phyloP scores from a whole-genome alignment of 1,140 invertebrate species.

The Potamilus streckersoni region DNA sequence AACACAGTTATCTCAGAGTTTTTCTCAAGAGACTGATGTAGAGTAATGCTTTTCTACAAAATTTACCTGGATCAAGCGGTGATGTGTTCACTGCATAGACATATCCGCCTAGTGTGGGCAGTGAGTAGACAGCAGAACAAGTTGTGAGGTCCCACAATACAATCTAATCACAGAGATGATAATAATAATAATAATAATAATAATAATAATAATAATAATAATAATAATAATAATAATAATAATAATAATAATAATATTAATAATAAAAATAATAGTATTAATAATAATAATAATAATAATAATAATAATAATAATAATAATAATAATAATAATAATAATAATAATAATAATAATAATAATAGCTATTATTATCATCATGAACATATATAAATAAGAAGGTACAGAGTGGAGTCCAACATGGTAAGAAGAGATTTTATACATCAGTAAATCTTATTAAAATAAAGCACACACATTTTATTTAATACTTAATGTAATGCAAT shows the following conservation, averaged over 20 bases:
- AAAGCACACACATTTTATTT: background rate
- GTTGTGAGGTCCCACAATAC: slow-evolving; percentile 72
- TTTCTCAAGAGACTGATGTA: background rate
- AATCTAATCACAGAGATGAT: slow-evolving; percentile 60
- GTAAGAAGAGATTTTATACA: background rate
- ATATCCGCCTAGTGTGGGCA: slow-evolving; percentile 77
- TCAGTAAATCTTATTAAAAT: background rate
- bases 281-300: background rate
- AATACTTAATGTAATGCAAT: background rate
- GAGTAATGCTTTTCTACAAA: background rate
- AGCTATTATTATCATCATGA: background rate
- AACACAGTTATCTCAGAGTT: no score
- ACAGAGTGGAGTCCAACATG: background rate
- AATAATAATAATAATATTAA: no score
- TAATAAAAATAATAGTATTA: no score
- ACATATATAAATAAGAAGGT: background rate
- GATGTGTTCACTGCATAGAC: slow-evolving; percentile 76
- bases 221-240: no score
- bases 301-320: background rate
- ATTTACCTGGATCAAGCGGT: slow-evolving; percentile 77
- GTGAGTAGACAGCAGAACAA: slow-evolving; percentile 64
- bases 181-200: background rate
- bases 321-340: no score
- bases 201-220: background rate
- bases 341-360: no score